A percentile compares a stretch with the other conserved stretches of the same genome.
These are phyloP conservation scores for Drosophila nigrodunni DNA, from an alignment of 1,140 invertebrate species.

Conservation along the genomic window DNA sequence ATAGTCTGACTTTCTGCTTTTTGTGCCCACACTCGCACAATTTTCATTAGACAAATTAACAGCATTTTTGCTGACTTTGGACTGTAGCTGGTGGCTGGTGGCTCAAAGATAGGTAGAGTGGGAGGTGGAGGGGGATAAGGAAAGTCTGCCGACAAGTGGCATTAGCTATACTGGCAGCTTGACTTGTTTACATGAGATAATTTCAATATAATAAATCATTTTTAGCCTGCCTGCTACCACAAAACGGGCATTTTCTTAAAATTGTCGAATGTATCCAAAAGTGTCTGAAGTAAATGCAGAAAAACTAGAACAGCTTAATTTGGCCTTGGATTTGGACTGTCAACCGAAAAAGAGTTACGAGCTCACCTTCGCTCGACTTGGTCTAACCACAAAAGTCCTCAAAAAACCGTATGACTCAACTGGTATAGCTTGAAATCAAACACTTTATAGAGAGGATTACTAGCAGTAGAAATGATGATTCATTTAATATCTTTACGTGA, in stretches of 20 bases:
- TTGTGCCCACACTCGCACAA: constrained; percentile 13
- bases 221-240: constrained; percentile 23
- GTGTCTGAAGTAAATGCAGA: constrained; percentile 14
- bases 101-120: background rate
- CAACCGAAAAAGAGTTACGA: constrained; percentile 61
- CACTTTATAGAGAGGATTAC: constrained; percentile 16
- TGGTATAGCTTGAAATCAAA: background rate
- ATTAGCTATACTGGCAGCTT: constrained; percentile 78
- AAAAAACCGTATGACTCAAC: constrained; percentile 10
- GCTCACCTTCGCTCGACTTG: constrained; percentile 30
- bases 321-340: constrained; percentile 72
- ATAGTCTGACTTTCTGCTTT: constrained; percentile 61
- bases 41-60: constrained; percentile 84
- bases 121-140: constrained; percentile 6
- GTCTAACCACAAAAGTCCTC: constrained; percentile 19
- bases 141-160: constrained; percentile 67
- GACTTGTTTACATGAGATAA: constrained; percentile 84
- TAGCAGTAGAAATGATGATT: constrained; percentile 10
- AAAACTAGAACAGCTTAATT: constrained; percentile 30
- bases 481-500: constrained; percentile 12
- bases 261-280: constrained; percentile 19
- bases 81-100: constrained; percentile 19
- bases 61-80: constrained; percentile 62
- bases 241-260: constrained; percentile 47
- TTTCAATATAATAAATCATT: constrained; percentile 83